phyloP scores from a whole-genome alignment of 2,888 invertebrate genomes.

The Agrotis puta region DNA sequence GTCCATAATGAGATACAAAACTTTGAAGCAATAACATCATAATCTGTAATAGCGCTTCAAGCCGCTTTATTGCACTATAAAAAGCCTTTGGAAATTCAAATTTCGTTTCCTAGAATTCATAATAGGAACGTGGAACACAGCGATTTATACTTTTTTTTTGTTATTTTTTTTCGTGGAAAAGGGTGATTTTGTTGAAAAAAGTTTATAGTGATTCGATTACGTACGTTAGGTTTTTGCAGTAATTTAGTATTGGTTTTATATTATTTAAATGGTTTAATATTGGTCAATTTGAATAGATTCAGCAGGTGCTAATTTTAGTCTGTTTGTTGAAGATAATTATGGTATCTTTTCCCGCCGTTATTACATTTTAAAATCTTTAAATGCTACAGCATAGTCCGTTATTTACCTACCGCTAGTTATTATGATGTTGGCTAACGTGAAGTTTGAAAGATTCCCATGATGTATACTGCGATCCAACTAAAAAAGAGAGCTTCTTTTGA shows the following conservation, averaged over 20 bases:
- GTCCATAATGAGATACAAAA: conserved; percentile 69
- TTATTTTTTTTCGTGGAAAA: conserved; percentile 74
- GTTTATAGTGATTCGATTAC: conserved; percentile 50
- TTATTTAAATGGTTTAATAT: not conserved
- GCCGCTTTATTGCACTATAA: conserved; percentile 75
- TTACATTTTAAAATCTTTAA: no score
- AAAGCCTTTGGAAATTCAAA: conserved; percentile 75
- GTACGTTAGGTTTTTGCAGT: conserved; percentile 47
- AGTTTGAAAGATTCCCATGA: no score
- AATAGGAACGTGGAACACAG: conserved; percentile 74
- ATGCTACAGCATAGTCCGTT: no score
- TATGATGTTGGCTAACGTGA: no score
- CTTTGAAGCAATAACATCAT: conserved; percentile 73
- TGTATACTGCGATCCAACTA: no score
- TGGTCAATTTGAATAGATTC: no score
- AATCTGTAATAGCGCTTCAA: conserved; percentile 75
- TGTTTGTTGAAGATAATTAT: no score
- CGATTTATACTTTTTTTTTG: conserved; percentile 67
- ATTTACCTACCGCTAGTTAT: no score
- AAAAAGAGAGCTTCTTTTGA: no score
- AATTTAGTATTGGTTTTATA: conserved; percentile 21
- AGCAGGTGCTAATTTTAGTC: not conserved
- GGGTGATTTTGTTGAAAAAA: conserved; percentile 57
- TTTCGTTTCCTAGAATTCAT: conserved; percentile 76
- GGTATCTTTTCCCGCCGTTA: no score